These are phyloP conservation scores for Sterrhoptilus dennistouni DNA, from an alignment of 2,113 vertebrate genomes.

Conservation along the genomic window DNA sequence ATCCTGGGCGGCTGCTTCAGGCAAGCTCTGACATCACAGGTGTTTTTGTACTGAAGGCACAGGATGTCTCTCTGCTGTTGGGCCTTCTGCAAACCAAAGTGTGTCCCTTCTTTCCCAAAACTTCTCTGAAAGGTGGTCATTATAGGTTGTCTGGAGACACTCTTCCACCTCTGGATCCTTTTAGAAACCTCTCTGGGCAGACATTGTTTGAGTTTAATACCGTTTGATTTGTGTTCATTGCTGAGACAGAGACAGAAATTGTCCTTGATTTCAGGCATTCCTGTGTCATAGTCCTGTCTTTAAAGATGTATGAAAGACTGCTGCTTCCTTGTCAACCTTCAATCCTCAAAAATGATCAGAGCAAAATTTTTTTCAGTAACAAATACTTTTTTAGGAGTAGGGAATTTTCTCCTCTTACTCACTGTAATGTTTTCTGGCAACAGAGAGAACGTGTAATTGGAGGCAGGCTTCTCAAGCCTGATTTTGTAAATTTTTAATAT, in stretches of 20 bases:
- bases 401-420: not conserved
- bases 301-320: not conserved
- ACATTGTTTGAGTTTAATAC: not conserved
- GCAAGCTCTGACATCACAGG: not conserved
- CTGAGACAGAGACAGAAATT: not conserved
- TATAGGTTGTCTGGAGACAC: not conserved
- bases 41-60: not conserved
- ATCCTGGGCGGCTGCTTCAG: not conserved
- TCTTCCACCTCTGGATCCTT: not conserved
- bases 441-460: not conserved
- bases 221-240: not conserved
- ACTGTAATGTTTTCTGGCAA: not conserved
- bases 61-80: not conserved
- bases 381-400: not conserved
- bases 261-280: not conserved
- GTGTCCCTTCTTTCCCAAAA: not conserved
- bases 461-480: not conserved
- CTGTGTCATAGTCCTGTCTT: not conserved
- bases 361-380: not conserved
- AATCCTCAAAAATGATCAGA: not conserved
- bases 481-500: not conserved
- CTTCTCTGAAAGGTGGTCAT: not conserved
- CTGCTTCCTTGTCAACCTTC: not conserved
- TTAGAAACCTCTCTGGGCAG: not conserved
- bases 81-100: not conserved